These are phyloP conservation scores for Cygnus atratus DNA, from an alignment of 2,113 vertebrate genomes.

Conservation along the genomic window DNA sequence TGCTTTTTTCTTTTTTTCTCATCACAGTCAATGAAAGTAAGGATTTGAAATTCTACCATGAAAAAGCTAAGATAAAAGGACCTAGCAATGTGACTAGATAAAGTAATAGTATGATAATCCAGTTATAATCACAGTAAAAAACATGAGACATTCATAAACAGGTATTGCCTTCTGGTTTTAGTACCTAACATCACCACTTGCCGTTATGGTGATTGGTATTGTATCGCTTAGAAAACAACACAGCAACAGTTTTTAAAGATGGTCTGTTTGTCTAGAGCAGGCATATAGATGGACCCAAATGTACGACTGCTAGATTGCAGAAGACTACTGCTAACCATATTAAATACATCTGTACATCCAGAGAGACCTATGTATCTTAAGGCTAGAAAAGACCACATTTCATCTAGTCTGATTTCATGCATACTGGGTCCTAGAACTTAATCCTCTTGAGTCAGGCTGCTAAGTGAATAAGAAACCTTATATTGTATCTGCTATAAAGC, in stretches of 20 bases:
- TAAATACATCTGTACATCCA: neutral
- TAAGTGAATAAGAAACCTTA: neutral
- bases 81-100: neutral
- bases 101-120: neutral
- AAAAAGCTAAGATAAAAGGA: neutral
- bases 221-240: neutral
- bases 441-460: neutral
- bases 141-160: neutral
- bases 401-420: neutral
- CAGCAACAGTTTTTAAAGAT: neutral
- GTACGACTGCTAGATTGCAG: neutral
- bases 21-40: neutral
- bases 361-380: neutral
- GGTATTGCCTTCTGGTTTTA: neutral
- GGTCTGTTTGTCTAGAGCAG: neutral
- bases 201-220: neutral
- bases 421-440: no score
- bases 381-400: neutral
- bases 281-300: neutral
- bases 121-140: neutral
- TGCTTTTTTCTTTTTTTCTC: neutral
- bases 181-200: neutral
- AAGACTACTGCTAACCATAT: neutral
- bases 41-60: neutral
- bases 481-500: neutral